Base-by-base conservation (phyloP, 2,797 vertebrate species). In the Sparidentex hasta region DNA sequence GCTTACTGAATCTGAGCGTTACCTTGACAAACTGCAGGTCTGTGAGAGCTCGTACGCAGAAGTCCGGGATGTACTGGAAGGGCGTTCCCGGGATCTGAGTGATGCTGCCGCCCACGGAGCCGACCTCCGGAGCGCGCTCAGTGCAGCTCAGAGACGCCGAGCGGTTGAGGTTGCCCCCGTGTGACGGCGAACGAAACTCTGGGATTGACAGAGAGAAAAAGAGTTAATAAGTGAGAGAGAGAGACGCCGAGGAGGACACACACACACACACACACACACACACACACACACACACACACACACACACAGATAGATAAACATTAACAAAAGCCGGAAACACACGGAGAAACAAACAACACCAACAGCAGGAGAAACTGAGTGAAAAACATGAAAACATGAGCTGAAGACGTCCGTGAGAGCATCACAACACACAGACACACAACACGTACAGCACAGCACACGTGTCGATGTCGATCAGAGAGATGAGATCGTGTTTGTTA, bases 11-110 rank as follows among this genome's bases (percentile, higher is more conserved):
- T 18, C 17, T 5, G 27, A 11, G 11, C 1, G 90, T 93, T 90
- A 98, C 98, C 98, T 98, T 99, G 73, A 98, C 95, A 29, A 95
- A 98, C 95, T 99, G 98, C 23, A 99, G 94, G 92, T 99, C 97
- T 0, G 85, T 91, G 68, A 99, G 96, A 0, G 98, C 97, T 0
- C 98, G 96, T 0, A 99, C 97, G 2, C 96, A 97, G 96, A 99
- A 99, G 89, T 99, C 98, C 0, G 97, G 97, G 23, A 95, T 56
- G 76, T 99, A 99, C 91, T 96, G 97, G 21, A 93, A 83, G 2
- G 91, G 20, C 0, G 92, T 82, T 41, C 92, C 91, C 16, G 90
- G 95, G 63, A 98, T 95, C 91, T 97, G 97, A 46, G 90, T 95
- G 94, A 89, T 94, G 93, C 96, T 97, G 76, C 96, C 95, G 0